Base-by-base conservation (phyloP, 2,888 invertebrate genomes). In the Gastrophysa polygoni region DNA sequence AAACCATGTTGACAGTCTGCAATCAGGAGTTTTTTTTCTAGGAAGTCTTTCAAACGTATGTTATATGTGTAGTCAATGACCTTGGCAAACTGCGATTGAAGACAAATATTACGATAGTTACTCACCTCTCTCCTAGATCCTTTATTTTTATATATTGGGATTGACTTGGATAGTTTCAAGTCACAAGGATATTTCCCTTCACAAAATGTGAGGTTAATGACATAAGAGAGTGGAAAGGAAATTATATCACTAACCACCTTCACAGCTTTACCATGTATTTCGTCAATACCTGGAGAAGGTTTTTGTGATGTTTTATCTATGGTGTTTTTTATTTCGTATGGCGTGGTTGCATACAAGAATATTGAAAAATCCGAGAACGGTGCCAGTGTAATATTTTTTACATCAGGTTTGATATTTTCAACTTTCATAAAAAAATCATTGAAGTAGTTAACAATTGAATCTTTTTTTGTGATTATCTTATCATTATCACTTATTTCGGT, bases 141-240 rank as follows among this genome's bases (percentile, higher is more conserved):
- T 16, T 51, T 51, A 16, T 51, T 51, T 29, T 51, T 51, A 43
- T 20, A 43, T 54, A 54, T 54, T 32, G 52, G 52, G 32, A 54
- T 18, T 38, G 52, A 54, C 52, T 54, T 51, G 2, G 51, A 29
- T 51, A 54, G n/a, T 43, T 54, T 54, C 14, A 54, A 38, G 21
- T 54, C n/a, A 2, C n/a, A 18, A 38, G 38, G 38, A 6, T 14
- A 38, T n/a, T 38, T n/a, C 38, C 38, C 38, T 38, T n/a, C 34
- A 51, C 29, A 43, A 11, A 54, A 54, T 32, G 52, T 20, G 34
- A 34, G 17, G 21, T 54, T 38, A n/a, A 55, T 24, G 14, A 52
- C 21, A 20, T 52, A 11, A 20, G 52, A 52, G 1, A 52, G 50
- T 50, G 50, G 50, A 50, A 32, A 50, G 21, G n/a, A 29, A 7